phyloP scores from a whole-genome alignment of 1,140 invertebrate species.

The Gryon sp. region DNA sequence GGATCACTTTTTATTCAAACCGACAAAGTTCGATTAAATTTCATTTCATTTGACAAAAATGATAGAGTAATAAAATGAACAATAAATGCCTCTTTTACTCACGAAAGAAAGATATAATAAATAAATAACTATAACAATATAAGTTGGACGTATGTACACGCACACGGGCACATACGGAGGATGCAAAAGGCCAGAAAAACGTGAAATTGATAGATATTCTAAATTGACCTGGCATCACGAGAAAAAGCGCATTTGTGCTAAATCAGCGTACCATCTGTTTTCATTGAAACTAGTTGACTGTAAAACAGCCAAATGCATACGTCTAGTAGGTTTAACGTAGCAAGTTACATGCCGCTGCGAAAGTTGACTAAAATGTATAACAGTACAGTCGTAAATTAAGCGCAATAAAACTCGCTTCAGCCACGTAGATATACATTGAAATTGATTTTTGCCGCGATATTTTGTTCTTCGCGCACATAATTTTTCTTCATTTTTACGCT shows the following conservation, averaged over 20 bases:
- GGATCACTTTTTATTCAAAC: no score
- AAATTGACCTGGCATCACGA: conserved; percentile 39
- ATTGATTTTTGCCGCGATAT: conserved; percentile 45
- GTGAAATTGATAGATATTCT: conserved; percentile 50
- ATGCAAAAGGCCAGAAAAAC: conserved; percentile 19
- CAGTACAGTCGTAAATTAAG: conserved; percentile 40
- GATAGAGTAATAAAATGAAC: no score
- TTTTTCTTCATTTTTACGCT: conserved; percentile 40
- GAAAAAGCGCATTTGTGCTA: conserved; percentile 47
- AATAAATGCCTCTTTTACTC: no score
- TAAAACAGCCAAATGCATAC: conserved; percentile 58
- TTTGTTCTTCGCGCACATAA: conserved; percentile 11
- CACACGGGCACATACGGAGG: conserved; percentile 2
- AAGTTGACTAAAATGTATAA: conserved; percentile 56
- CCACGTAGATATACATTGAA: conserved; percentile 41
- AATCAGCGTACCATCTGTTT: conserved; percentile 59
- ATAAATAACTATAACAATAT: conserved; percentile 24
- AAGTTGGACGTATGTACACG: no score
- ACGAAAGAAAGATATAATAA: neutral
- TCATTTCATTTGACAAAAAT: no score
- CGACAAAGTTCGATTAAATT: no score
- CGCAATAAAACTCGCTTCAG: conserved; percentile 43
- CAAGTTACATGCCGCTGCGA: conserved; percentile 43
- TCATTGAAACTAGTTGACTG: conserved; percentile 60
- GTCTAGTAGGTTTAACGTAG: conserved; percentile 52